Percentiles rank a stretch among this genome's conserved stretches.
These are phyloP conservation scores for Gymnocypris eckloni DNA, from an alignment of 2,797 vertebrate genomes.

Conservation along the genomic window DNA sequence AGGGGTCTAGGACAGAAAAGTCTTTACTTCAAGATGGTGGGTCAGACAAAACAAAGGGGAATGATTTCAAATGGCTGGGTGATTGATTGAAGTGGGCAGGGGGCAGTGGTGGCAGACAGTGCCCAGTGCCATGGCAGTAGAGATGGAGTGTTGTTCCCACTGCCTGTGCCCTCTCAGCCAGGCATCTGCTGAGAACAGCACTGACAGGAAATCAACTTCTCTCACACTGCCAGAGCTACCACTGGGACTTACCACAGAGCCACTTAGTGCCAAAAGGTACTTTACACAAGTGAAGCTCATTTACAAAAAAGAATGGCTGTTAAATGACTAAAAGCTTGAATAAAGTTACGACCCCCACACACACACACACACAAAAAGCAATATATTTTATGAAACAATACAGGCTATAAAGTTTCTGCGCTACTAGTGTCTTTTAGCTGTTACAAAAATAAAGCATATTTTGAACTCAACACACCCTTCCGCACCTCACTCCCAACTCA, in stretches of 20 bases:
- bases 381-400: background rate
- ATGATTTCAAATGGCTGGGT: constrained; percentile 39
- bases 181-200: constrained; percentile 41
- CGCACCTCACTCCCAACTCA: background rate
- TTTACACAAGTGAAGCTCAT: constrained; percentile 10
- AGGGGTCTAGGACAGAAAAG: constrained; percentile 29
- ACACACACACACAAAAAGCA: background rate
- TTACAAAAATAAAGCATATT: background rate
- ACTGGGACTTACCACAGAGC: constrained; percentile 19
- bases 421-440: background rate
- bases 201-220: constrained; percentile 48
- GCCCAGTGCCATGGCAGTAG: constrained; percentile 40
- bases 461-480: background rate
- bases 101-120: constrained; percentile 34
- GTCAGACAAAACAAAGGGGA: constrained; percentile 15
- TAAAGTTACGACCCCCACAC: background rate
- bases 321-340: background rate
- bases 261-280: constrained; percentile 28
- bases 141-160: constrained; percentile 38
- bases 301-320: constrained; percentile 16
- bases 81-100: constrained; percentile 51
- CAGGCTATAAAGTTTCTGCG: background rate
- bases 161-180: constrained; percentile 32
- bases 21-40: constrained; percentile 23
- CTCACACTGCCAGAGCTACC: constrained; percentile 22